These are phyloP conservation scores for Piscicola geometra DNA, from an alignment of 2,888 invertebrate genomes.

Conservation along the genomic window DNA sequence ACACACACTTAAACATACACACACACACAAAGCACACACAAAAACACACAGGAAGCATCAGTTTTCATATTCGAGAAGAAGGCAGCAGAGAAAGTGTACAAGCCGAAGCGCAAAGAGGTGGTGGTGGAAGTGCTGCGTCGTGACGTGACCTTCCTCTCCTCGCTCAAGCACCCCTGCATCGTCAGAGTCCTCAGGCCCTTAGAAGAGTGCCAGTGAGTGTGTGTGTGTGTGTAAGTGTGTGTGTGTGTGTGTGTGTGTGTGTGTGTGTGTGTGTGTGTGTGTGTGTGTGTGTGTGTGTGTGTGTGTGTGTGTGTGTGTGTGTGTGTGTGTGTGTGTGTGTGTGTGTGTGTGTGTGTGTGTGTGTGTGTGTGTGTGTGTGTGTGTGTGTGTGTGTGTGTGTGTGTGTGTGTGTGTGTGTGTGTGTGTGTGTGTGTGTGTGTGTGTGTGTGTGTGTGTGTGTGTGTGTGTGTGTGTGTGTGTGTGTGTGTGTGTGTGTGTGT, in stretches of 20 bases:
- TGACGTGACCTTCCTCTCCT: constrained; percentile 73
- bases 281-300: neutral
- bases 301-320: neutral
- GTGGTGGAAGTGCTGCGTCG: constrained; percentile 78
- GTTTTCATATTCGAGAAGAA: constrained; percentile 42
- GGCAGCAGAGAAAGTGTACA: constrained; percentile 67
- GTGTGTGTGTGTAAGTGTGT: neutral
- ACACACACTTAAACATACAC: no score
- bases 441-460: no score
- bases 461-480: no score
- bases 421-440: no score
- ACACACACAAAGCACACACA: no score
- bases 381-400: no score
- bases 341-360: no score
- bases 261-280: neutral
- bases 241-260: constrained; percentile 9
- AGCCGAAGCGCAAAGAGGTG: constrained; percentile 83
- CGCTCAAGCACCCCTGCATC: constrained; percentile 78
- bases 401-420: no score
- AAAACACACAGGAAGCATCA: constrained; percentile 46
- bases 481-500: no score
- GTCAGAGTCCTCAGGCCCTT: constrained; percentile 61
- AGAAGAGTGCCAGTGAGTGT: constrained; percentile 57
- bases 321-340: constrained; percentile 1
- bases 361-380: no score